These are phyloP conservation scores for Bubo bubo DNA, from an alignment of 2,113 vertebrate genomes.

Conservation along the genomic window DNA sequence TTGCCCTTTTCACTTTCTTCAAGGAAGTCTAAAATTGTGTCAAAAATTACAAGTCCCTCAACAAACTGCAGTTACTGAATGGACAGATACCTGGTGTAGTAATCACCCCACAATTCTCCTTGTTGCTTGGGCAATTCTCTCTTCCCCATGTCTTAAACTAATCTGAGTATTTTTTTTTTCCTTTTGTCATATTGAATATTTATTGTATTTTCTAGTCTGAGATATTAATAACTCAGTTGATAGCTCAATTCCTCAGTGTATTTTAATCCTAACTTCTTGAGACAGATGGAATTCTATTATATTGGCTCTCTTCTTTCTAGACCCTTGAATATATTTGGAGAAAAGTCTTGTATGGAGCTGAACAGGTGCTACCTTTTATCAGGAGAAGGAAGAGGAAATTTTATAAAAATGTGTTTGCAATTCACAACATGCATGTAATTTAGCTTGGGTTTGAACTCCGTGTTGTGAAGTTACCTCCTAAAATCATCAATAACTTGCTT, in stretches of 20 bases:
- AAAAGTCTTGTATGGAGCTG: not conserved
- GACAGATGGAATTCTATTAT: not conserved
- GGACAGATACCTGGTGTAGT: not conserved
- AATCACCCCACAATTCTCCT: not conserved
- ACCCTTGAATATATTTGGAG: not conserved
- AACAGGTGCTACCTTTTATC: not conserved
- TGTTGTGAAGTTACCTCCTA: not conserved
- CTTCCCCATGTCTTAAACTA: not conserved
- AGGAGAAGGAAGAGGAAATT: not conserved
- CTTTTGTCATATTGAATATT: not conserved
- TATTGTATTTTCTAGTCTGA: not conserved
- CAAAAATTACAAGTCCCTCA: not conserved
- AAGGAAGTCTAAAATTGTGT: not conserved
- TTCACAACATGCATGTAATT: not conserved
- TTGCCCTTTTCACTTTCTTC: not conserved
- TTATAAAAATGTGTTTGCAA: not conserved
- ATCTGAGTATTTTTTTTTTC: not conserved
- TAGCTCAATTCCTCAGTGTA: not conserved
- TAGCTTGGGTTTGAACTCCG: not conserved
- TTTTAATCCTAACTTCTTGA: not conserved
- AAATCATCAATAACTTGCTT: not conserved
- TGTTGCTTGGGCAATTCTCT: not conserved
- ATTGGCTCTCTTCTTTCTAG: not conserved
- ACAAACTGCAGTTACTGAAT: not conserved
- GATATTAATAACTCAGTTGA: not conserved